Percentiles rank a stretch among this genome's conserved stretches.
These are phyloP conservation scores for Zalophus californianus DNA, from an alignment of 2,797 vertebrate genomes.

Conservation along the genomic window DNA sequence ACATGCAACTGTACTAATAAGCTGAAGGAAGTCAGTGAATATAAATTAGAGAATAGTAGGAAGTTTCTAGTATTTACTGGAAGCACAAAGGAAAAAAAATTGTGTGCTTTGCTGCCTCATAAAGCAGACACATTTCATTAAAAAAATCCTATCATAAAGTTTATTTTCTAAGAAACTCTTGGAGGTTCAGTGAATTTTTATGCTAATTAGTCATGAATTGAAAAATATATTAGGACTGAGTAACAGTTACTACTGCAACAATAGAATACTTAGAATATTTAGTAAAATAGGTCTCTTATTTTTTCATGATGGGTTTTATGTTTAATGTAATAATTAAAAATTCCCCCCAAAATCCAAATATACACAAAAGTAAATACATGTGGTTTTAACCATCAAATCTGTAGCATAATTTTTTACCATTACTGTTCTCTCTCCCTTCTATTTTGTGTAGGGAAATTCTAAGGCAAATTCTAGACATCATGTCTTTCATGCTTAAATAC, in stretches of 20 bases:
- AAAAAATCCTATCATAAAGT: neutral
- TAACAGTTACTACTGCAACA: neutral
- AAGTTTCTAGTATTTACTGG: neutral
- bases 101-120: neutral
- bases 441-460: neutral
- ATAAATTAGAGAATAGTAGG: neutral
- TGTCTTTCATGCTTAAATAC: neutral
- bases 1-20: neutral
- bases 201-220: neutral
- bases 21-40: neutral
- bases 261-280: neutral
- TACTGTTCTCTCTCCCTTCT: neutral
- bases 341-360: neutral
- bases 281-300: neutral
- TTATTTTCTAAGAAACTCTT: neutral
- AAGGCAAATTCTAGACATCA: neutral
- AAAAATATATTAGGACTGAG: neutral
- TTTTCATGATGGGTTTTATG: neutral
- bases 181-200: neutral
- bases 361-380: neutral
- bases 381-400: neutral
- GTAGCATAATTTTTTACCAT: neutral
- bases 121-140: neutral
- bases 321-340: neutral
- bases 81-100: neutral